phyloP scores from a whole-genome alignment of 2,113 vertebrate genomes.

The Polyodon spathula region DNA sequence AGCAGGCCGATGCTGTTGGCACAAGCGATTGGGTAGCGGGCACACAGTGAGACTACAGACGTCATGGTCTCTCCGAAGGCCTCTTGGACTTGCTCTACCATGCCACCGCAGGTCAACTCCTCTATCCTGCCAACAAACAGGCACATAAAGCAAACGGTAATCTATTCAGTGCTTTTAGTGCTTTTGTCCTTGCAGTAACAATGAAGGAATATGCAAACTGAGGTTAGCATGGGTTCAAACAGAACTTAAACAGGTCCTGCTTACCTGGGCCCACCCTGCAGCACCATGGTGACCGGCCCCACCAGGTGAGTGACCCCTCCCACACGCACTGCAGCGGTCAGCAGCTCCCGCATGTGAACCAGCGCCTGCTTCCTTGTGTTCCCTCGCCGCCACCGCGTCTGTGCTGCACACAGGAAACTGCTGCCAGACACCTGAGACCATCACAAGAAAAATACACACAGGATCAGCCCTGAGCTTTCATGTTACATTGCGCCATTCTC shows the following conservation, averaged over 20 bases:
- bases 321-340: conserved; percentile 86
- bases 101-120: conserved; percentile 90
- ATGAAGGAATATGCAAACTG: too few species aligned
- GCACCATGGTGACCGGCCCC: conserved; percentile 91
- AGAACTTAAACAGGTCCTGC: conserved; percentile 13
- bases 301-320: conserved; percentile 92
- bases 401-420: conserved; percentile 88
- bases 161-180: background rate
- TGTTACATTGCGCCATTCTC: too few species aligned
- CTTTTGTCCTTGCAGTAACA: too few species aligned
- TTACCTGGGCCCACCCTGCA: conserved; percentile 91
- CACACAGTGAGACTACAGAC: conserved; percentile 87
- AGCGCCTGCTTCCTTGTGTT: conserved; percentile 87
- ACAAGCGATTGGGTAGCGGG: conserved; percentile 93
- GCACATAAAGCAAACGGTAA: background rate
- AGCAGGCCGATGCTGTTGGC: conserved; percentile 93
- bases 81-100: conserved; percentile 96
- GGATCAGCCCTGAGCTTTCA: too few species aligned
- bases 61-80: conserved; percentile 98
- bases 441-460: background rate
- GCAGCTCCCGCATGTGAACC: conserved; percentile 90
- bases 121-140: conserved; percentile 65
- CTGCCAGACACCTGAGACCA: conserved; percentile 82
- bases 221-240: background rate
- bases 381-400: conserved; percentile 88